These are phyloP conservation scores for Eledone cirrhosa DNA, from an alignment of 2,888 invertebrate species.

Conservation along the genomic window DNA sequence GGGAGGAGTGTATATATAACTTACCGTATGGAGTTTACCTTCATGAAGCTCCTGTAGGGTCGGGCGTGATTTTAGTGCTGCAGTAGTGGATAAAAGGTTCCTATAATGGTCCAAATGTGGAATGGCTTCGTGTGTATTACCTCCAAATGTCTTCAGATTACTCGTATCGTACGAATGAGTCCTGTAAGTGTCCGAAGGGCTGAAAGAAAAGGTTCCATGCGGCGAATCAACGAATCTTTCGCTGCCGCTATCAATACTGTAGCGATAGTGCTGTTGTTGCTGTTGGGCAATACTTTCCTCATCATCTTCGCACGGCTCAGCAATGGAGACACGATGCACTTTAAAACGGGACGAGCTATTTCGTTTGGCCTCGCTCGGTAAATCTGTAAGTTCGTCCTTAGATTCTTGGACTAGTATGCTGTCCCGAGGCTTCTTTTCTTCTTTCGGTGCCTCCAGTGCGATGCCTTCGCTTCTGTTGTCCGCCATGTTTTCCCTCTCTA, in stretches of 20 bases:
- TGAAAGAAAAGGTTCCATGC: constrained; percentile 21
- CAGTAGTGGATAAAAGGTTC: constrained; percentile 41
- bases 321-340: constrained; percentile 56
- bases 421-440: not conserved
- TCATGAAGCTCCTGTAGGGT: constrained; percentile 67
- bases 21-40: constrained; percentile 49
- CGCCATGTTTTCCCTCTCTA: not conserved
- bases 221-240: constrained; percentile 12
- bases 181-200: constrained; percentile 28
- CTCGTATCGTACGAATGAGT: constrained; percentile 73
- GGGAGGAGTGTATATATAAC: not conserved
- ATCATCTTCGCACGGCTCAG: constrained; percentile 31
- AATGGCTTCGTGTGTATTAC: constrained; percentile 78
- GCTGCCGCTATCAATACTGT: constrained; percentile 13
- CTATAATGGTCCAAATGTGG: constrained; percentile 85
- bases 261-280: not conserved
- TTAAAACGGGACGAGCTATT: constrained; percentile 52
- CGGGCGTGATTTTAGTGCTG: constrained; percentile 59
- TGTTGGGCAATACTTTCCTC: not conserved
- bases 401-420: constrained; percentile 11
- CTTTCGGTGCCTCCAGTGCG: not conserved
- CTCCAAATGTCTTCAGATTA: constrained; percentile 57
- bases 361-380: constrained; percentile 37
- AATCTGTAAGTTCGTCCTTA: constrained; percentile 23
- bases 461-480: not conserved